phyloP scores from a whole-genome alignment of 1,140 invertebrate species.

The Cherax quadricarinatus region DNA sequence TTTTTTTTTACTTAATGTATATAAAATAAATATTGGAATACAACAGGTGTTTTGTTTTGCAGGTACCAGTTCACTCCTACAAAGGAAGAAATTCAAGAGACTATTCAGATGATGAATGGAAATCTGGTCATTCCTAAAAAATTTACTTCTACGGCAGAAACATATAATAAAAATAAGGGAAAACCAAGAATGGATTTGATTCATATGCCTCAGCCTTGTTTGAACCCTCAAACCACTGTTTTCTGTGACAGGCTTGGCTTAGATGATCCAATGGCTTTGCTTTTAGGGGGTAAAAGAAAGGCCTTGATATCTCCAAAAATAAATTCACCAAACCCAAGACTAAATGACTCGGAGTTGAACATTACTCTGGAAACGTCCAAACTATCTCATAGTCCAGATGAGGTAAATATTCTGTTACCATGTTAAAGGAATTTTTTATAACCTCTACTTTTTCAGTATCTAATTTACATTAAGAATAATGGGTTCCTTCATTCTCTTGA shows the following conservation, averaged over 20 bases:
- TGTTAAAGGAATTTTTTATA: neutral
- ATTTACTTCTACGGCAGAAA: slow-evolving; percentile 68
- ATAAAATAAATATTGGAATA: no score
- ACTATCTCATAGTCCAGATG: slow-evolving; percentile 48
- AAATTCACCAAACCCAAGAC: neutral
- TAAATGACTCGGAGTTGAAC: slow-evolving; percentile 59
- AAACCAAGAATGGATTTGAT: slow-evolving; percentile 56
- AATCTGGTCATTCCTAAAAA: slow-evolving; percentile 61
- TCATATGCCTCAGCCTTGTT: slow-evolving; percentile 42
- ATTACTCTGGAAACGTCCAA: slow-evolving; percentile 64
- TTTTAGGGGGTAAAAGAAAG: slow-evolving; percentile 41
- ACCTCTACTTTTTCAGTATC: no score
- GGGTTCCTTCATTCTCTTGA: no score
- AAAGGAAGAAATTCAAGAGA: slow-evolving; percentile 65
- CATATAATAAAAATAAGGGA: slow-evolving; percentile 32
- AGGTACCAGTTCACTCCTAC: slow-evolving; percentile 72
- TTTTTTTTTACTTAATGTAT: no score
- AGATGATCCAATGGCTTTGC: slow-evolving; percentile 61
- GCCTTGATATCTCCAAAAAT: slow-evolving; percentile 24
- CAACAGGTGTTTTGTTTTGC: neutral
- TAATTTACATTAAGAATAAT: no score
- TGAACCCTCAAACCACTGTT: slow-evolving; percentile 63
- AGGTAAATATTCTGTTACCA: slow-evolving; percentile 14
- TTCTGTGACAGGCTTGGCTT: slow-evolving; percentile 56
- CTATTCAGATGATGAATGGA: slow-evolving; percentile 50